A percentile compares a stretch with the other conserved stretches of the same genome.
Conservation (phyloP, 1,140 invertebrate species). For the Drosophila saltans region DNA sequence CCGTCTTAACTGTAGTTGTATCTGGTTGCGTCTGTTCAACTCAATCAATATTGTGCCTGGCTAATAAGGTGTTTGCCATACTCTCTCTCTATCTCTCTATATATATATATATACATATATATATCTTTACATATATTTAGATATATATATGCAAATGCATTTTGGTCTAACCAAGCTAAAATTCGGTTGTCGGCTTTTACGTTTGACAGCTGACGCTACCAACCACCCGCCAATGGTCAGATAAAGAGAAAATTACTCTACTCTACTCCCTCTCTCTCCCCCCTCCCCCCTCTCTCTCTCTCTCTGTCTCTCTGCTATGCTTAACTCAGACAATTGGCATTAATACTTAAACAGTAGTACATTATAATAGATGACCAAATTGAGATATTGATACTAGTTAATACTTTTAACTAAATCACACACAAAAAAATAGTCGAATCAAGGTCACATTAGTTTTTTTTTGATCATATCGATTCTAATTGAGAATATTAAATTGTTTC, state of each 20-base stretch:
- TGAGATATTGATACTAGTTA: neutral
- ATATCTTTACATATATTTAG: slow-evolving; percentile 19
- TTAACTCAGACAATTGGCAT: neutral
- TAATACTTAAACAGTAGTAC: neutral
- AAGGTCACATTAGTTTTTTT: too few species aligned
- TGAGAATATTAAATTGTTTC: too few species aligned
- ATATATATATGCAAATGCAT: slow-evolving; percentile 28
- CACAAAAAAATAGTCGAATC: too few species aligned
- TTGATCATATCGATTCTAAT: too few species aligned
- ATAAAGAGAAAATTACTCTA: slow-evolving; percentile 9
- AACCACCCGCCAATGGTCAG: neutral
- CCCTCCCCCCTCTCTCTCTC: too few species aligned
- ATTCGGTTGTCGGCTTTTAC: slow-evolving; percentile 2
- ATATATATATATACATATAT: slow-evolving; percentile 14
- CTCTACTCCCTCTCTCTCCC: neutral
- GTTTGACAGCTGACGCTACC: slow-evolving; percentile 2
- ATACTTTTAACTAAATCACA: neutral
- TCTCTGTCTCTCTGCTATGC: neutral
- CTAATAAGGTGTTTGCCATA: slow-evolving; percentile 57
- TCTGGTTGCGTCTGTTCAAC: slow-evolving; percentile 46
- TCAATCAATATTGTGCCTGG: slow-evolving; percentile 78
- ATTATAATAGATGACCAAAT: slow-evolving; percentile 5
- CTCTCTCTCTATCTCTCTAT: slow-evolving; percentile 26
- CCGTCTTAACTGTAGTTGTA: neutral
- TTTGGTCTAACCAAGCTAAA: slow-evolving; percentile 1